Conservation (phyloP, 2,888 invertebrate genomes). For the Sialis lutaria region DNA sequence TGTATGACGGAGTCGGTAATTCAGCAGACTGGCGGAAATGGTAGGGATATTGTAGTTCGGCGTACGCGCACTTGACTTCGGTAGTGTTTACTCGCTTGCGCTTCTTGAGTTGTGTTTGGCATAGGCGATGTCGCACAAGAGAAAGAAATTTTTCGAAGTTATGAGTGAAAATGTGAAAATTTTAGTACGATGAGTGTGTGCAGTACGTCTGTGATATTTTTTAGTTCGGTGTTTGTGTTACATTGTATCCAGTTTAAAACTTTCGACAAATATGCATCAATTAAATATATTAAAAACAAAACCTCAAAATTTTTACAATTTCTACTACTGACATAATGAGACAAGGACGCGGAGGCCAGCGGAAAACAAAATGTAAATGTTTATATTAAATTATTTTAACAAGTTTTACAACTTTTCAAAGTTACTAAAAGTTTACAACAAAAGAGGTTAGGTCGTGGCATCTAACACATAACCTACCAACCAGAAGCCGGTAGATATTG, state of each 20-base stretch:
- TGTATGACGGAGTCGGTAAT: slow-evolving; percentile 13
- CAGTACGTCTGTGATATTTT: slow-evolving; percentile 13
- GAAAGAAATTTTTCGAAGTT: slow-evolving; percentile 10
- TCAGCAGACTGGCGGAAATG: slow-evolving; percentile 8
- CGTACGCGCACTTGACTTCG: slow-evolving; percentile 19
- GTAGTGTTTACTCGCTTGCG: slow-evolving; percentile 33
- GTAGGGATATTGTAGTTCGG: slow-evolving; percentile 1
- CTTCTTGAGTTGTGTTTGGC: slow-evolving; percentile 25
- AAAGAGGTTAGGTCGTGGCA: slow-evolving; percentile 18
- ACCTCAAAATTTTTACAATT: slow-evolving; percentile 21
- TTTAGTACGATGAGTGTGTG: slow-evolving; percentile 14
- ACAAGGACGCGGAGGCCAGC: slow-evolving; percentile 34
- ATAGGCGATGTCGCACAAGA: slow-evolving; percentile 17
- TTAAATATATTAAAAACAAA: slow-evolving; percentile 17
- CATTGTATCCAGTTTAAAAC: slow-evolving; percentile 9
- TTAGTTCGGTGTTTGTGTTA: slow-evolving; percentile 14
- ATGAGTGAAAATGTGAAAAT: slow-evolving; percentile 14
- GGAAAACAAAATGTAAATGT: slow-evolving; percentile 34
- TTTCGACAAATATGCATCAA: slow-evolving; percentile 6
- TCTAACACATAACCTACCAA: slow-evolving; percentile 17
- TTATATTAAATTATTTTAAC: slow-evolving; percentile 6
- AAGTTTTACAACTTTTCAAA: slow-evolving; percentile 5
- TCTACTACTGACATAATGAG: slow-evolving; percentile 29
- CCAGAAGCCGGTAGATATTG: not conserved
- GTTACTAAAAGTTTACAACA: slow-evolving; percentile 4